A percentile compares a stretch with the other conserved stretches of the same genome.
These are phyloP conservation scores for Paratrypauchen microcephalus DNA, from an alignment of 2,797 vertebrate species.

Conservation along the genomic window DNA sequence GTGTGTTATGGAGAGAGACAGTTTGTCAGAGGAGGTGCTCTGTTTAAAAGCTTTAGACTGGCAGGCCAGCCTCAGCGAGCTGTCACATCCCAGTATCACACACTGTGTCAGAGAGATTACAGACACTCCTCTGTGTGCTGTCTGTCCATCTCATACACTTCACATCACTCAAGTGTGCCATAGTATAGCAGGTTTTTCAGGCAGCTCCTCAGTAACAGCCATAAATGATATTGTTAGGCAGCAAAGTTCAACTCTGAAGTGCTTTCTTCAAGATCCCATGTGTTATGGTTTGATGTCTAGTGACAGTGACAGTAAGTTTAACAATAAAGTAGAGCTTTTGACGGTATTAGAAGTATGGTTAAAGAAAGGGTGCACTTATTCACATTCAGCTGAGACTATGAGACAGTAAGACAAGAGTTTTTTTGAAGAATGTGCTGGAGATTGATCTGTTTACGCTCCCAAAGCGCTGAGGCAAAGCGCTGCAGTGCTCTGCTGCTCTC, in stretches of 20 bases:
- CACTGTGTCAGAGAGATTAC: conserved; percentile 52
- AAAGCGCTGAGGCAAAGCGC: conserved; percentile 52
- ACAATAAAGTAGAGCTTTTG: conserved; percentile 1
- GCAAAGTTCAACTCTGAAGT: conserved; percentile 34
- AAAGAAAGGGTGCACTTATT: conserved; percentile 34
- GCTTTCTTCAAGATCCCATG: conserved; percentile 38
- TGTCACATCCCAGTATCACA: conserved; percentile 60
- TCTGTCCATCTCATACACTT: conserved; percentile 23
- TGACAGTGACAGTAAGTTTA: conserved; percentile 40
- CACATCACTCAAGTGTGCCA: background rate
- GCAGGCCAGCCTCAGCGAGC: conserved; percentile 51
- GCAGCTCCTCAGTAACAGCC: background rate
- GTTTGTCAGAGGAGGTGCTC: conserved; percentile 56
- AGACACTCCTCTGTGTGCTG: conserved; percentile 38
- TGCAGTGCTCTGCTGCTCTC: conserved; percentile 39
- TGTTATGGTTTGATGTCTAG: conserved; percentile 39
- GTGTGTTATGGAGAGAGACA: conserved; percentile 58
- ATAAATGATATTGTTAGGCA: conserved; percentile 27
- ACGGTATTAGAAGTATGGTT: conserved; percentile 1
- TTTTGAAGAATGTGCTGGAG: conserved; percentile 52
- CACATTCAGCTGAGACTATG: conserved; percentile 41
- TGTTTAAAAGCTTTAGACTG: conserved; percentile 57
- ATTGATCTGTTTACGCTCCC: conserved; percentile 72
- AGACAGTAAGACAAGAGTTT: conserved; percentile 43
- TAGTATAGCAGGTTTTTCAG: conserved; percentile 13